These are phyloP conservation scores for Taeniopygia guttata DNA, from an alignment of 2,797 vertebrate species.

Conservation along the genomic window DNA sequence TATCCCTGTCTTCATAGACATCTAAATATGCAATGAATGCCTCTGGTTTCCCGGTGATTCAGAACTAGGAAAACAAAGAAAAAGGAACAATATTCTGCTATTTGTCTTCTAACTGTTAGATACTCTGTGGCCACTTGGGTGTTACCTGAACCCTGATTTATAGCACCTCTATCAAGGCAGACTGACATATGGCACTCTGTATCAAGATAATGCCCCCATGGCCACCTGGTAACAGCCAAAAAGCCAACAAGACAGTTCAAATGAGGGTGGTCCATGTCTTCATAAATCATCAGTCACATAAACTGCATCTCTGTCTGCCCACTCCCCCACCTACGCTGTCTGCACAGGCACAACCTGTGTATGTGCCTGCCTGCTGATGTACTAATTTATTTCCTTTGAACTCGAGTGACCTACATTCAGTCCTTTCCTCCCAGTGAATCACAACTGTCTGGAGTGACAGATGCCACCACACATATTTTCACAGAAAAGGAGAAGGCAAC, in stretches of 20 bases:
- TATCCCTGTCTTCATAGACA: neutral
- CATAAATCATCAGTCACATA: neutral
- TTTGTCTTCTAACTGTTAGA: neutral
- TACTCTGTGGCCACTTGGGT: neutral
- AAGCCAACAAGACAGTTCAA: neutral
- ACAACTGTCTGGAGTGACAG: conserved; percentile 38
- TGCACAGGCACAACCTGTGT: neutral
- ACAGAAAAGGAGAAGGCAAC: conserved; percentile 5
- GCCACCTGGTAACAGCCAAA: neutral
- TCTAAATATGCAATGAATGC: neutral
- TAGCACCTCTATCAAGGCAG: neutral
- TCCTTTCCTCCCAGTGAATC: conserved; percentile 9
- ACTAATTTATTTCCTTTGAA: conserved; percentile 26
- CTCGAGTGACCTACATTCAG: conserved; percentile 39
- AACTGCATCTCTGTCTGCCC: neutral
- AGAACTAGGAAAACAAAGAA: neutral
- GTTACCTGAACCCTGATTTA: neutral
- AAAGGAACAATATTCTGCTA: neutral
- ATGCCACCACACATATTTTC: neutral
- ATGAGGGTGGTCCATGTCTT: neutral
- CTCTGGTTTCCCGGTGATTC: neutral
- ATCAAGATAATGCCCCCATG: neutral
- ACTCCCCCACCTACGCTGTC: neutral
- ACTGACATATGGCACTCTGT: neutral
- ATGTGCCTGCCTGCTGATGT: neutral